Evolutionary conservation across 2,888 invertebrate species (phyloP).

Genomic region (Pollenia labialis): DNA sequence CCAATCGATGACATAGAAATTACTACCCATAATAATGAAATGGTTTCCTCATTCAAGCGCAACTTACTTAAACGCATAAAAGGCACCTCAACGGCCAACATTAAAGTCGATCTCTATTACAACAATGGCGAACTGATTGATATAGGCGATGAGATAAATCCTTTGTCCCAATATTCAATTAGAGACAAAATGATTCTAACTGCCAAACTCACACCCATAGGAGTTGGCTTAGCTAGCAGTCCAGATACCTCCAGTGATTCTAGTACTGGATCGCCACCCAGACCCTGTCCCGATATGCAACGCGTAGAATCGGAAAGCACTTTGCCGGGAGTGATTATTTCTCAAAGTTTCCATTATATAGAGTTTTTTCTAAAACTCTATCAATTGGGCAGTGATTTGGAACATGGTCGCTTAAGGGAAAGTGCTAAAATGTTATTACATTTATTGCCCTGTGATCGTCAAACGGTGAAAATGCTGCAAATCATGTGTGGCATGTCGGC

Average conservation of each 20-base stretch:
- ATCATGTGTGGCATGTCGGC: slow-evolving; percentile 82
- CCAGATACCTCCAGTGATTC: slow-evolving; percentile 98
- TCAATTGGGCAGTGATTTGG: slow-evolving; percentile 93
- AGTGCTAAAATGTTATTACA: slow-evolving; percentile 85
- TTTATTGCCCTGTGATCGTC: slow-evolving; percentile 84
- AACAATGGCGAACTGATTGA: slow-evolving; percentile 91
- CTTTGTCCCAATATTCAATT: slow-evolving; percentile 74
- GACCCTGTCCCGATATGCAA: slow-evolving; percentile 90
- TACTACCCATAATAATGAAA: slow-evolving; percentile 97
- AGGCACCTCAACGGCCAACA: slow-evolving; percentile 87
- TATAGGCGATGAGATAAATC: slow-evolving; percentile 75
- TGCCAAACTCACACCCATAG: slow-evolving; percentile 90
- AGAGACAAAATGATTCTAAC: slow-evolving; percentile 93
- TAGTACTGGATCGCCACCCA: slow-evolving; percentile 95
- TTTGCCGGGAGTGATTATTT: slow-evolving; percentile 96
- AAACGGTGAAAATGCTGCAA: slow-evolving; percentile 84
- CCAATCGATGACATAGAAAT: slow-evolving; percentile 96
- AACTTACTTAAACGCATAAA: slow-evolving; percentile 87
- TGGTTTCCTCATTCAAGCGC: slow-evolving; percentile 92
- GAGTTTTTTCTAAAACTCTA: slow-evolving; percentile 94
- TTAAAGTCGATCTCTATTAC: slow-evolving; percentile 94
- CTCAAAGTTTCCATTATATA: slow-evolving; percentile 90
- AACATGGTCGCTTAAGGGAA: slow-evolving; percentile 92
- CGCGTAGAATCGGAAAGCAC: slow-evolving; percentile 94
- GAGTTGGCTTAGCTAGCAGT: slow-evolving; percentile 89